phyloP scores from a whole-genome alignment of 2,113 vertebrate genomes.

The Rousettus leschenaultii region DNA sequence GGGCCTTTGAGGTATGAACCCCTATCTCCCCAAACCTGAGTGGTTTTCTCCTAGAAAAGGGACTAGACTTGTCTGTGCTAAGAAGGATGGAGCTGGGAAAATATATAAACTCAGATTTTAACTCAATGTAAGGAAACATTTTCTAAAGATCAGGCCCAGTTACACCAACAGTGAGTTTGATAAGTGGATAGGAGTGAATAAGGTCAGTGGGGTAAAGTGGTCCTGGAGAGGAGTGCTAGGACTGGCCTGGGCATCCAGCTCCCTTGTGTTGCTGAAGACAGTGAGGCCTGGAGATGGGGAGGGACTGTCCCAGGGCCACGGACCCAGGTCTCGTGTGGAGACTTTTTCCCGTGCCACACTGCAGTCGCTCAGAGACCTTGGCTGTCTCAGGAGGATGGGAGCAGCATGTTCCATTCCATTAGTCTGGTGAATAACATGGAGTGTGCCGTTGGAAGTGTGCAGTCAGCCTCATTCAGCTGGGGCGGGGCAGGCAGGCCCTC shows the following conservation, averaged over 20 bases:
- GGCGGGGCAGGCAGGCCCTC: not conserved
- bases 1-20: not conserved
- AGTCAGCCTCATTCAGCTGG: not conserved
- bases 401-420: not conserved
- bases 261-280: not conserved
- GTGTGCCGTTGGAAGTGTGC: not conserved
- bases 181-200: not conserved
- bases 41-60: not conserved
- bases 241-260: not conserved
- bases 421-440: slow-evolving; percentile 24
- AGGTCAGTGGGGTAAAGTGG: not conserved
- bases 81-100: not conserved
- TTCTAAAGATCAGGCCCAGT: not conserved
- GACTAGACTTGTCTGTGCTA: not conserved
- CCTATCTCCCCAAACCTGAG: not conserved
- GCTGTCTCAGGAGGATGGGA: not conserved
- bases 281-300: not conserved
- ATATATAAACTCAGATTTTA: not conserved
- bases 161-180: not conserved
- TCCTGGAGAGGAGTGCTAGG: not conserved
- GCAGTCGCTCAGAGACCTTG: not conserved
- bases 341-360: not conserved
- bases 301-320: not conserved
- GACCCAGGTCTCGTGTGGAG: not conserved
- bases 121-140: not conserved